These are phyloP conservation scores for Ceratotherium simum DNA, from an alignment of 2,113 vertebrate species.

Conservation along the genomic window DNA sequence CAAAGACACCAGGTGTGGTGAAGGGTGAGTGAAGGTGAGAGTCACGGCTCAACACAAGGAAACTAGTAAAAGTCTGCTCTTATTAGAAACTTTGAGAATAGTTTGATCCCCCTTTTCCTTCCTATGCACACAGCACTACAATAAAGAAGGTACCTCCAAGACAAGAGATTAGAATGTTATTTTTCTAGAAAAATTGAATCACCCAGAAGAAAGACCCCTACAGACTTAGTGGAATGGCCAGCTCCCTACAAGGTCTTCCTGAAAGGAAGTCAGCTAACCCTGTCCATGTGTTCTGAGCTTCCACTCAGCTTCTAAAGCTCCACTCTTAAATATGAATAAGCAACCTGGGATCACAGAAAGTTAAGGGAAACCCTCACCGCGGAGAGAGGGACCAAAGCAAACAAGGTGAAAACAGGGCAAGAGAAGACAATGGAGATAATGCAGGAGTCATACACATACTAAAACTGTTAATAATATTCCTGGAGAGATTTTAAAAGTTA, in stretches of 20 bases:
- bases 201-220: not conserved
- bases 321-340: not conserved
- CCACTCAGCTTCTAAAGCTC: not conserved
- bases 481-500: constrained; percentile 4
- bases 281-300: not conserved
- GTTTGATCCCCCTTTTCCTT: not conserved
- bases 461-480: not conserved
- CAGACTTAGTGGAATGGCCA: not conserved
- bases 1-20: not conserved
- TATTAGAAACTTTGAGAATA: not conserved
- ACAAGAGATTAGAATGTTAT: not conserved
- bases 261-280: not conserved
- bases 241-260: not conserved
- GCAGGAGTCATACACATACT: not conserved
- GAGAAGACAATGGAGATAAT: not conserved
- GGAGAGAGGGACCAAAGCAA: not conserved
- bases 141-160: not conserved
- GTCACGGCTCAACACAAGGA: not conserved
- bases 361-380: not conserved
- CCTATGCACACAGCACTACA: not conserved
- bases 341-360: not conserved
- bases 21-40: not conserved
- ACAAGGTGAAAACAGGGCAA: not conserved
- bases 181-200: not conserved
- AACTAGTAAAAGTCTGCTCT: not conserved